Base-by-base conservation (phyloP, 92 coral and sea anemone genomes). In the Desmophyllum pertusum region DNA sequence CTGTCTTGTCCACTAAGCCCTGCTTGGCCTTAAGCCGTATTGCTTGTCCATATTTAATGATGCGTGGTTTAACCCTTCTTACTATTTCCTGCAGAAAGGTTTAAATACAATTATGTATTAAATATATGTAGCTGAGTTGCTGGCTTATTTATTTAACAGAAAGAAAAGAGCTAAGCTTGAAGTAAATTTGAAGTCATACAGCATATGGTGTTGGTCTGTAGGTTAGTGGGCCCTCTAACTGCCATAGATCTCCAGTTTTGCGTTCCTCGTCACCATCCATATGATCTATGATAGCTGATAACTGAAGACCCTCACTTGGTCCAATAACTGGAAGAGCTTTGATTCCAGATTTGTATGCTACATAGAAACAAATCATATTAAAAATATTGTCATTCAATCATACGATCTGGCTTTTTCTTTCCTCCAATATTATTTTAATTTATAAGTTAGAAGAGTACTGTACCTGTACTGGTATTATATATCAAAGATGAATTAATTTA, bases 171-270 rank as follows among this genome's bases (percentile, higher is more conserved):
- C 0, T 15, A 63, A 29, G 38, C 36, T 31, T 65, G 0, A 36
- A 31, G 35, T 6, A 50, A 50, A 50, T 50, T 6, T 4, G 18
- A 13, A 5, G 18, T 15, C 94, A 57, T 88, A 96, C 97, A 19
- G 94, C 93, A 76, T 84, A 93, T 51, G 99, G 98, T 21, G 98
- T 83, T 55, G 99, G 99, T 50, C 82, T 75, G 73, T 94, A 96
- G 18, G 98, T 96, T 17, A 92, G 62, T 7, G 98, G 98, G 15
- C 99, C 99, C 68, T 94, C 95, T 2, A 94, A 88, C 80, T 96
- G 99, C 99, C 99, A 96, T 91, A 94, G 70, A 29, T 94, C 99
- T 70, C 99, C 99, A 50, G 95, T 94, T 62, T 85, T 88, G 68
- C 99, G 86, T 67, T 92, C 85, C 41, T 90, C 88, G 0, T 90